Evolutionary conservation across 1,140 invertebrate genomes (phyloP).

Genomic region (Mamestra configurata): DNA sequence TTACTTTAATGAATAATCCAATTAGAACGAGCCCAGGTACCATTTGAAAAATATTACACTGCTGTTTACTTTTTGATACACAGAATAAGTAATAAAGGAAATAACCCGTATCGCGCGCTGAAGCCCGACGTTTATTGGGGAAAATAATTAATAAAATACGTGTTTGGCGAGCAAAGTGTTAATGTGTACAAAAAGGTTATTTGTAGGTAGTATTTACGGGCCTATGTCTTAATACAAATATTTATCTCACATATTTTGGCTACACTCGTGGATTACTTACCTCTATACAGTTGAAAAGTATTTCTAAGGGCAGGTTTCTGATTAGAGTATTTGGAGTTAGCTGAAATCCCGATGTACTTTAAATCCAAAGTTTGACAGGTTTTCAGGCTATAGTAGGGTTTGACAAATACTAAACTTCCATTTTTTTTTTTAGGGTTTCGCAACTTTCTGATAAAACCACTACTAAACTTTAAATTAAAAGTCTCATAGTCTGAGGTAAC

Average conservation of each 20-base stretch:
- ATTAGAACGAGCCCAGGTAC: constrained; percentile 14
- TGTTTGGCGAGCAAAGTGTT: constrained; percentile 4
- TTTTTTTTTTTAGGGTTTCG: too few relatives aligned
- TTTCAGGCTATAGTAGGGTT: too few relatives aligned
- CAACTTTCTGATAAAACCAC: too few relatives aligned
- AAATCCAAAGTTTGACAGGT: too few relatives aligned
- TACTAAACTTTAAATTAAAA: too few relatives aligned
- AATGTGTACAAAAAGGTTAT: constrained; percentile 21
- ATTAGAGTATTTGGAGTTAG: too few relatives aligned
- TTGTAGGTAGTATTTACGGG: not conserved
- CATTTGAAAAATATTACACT: constrained; percentile 8
- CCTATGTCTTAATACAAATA: not conserved
- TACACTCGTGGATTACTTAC: not conserved
- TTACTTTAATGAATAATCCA: constrained; percentile 43
- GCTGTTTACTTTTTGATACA: constrained; percentile 29
- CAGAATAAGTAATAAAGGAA: constrained; percentile 33
- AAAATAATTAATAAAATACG: constrained; percentile 23
- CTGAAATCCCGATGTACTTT: too few relatives aligned
- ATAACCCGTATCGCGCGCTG: constrained; percentile 24
- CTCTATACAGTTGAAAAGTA: too few relatives aligned
- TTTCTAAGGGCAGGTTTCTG: too few relatives aligned
- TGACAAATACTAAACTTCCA: too few relatives aligned
- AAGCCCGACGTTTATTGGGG: constrained; percentile 30
- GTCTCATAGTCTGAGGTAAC: not conserved
- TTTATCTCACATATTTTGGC: too few relatives aligned